Evolutionary conservation across 2,888 invertebrate genomes (phyloP), one percentile per base, ranked within the genome.

Genomic region (Aspidapion aeneum): DNA sequence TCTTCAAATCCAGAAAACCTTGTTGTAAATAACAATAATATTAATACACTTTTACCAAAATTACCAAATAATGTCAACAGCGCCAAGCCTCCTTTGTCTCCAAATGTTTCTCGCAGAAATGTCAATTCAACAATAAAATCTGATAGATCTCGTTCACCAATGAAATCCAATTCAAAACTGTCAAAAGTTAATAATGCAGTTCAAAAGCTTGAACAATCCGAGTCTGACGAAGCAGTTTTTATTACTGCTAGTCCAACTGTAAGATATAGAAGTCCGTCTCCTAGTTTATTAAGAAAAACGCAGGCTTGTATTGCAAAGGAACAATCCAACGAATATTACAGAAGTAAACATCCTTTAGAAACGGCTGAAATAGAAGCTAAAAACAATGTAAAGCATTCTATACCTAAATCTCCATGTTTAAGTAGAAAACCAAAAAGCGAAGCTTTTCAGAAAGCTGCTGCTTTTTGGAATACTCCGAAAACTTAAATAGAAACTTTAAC

Each of bases 261-360:
- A 57, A 73, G 77, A 63, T 80, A 78, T 60, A 74, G 80, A 74
- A 80, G 81, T 69, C 79, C 78, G 62, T 82, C 83, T 1, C 76
- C 78, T 1, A 72, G 79, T 67, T 69, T 79, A 68, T 75, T 80
- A 71, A 78, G 82, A 76, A 77, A 83, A 79, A 81, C 80, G 66
- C 79, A 78, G 70, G 78, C 82, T 22, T 78, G 81, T 12, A 78
- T 79, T 56, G 81, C 82, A 70, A 81, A 75, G 67, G 76, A 75
- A 65, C 80, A 65, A 78, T 80, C 63, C 75, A 80, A 72, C 75
- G 81, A 72, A 74, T 79, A 69, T 74, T 70, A 67, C 18, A 65
- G 70, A 57, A 61, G 63, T 1, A 69, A 69, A 57, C 57, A 69
- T 20, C 59, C 48, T n/a, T 63, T 65, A 55, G 63, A 66, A 48